Evolutionary conservation across 1,140 invertebrate genomes (phyloP), one percentile per base, ranked within the genome.

Genomic region (Hestina assimilis): DNA sequence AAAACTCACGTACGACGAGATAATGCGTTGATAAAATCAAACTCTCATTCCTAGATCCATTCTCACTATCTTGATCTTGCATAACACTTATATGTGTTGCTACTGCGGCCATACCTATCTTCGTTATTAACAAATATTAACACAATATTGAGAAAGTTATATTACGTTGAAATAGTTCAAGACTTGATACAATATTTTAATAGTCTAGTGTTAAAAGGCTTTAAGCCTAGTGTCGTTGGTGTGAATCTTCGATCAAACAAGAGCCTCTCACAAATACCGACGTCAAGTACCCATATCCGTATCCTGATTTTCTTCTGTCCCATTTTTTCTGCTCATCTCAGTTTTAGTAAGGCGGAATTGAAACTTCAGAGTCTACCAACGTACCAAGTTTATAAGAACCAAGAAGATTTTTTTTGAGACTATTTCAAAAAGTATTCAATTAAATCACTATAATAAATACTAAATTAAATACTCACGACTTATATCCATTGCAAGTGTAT

Each of bases 401-500:
- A n/a, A n/a, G n/a, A n/a, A n/a, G n/a, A n/a, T n/a, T n/a, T n/a
- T n/a, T n/a, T n/a, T n/a, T n/a, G n/a, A n/a, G n/a, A n/a, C n/a
- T n/a, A n/a, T n/a, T n/a, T 14, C 8, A 28, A 28, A 3, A 28
- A 2, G n/a, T 31, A n/a, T 0, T 5, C 11, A 31, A 31, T 3
- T 1, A 2, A 31, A 31, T n/a, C 12, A 6, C 2, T 14, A 38
- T 15, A 38, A 19, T 5, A 28, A 28, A 9, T 29, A 17, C 4
- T 29, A 14, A 26, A 11, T 40, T 15, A 15, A 4, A 23, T 74
- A 84, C 81, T 84, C 65, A 85, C 82, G 82, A 52, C 73, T 79
- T 45, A 81, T 79, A 46, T 85, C 82, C 82, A 83, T 82, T 15
- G 82, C 72, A 43, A 85, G 47, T 24, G 79, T 82, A 40, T 66